These are phyloP conservation scores for Thyatira batis DNA, from an alignment of 2,888 invertebrate genomes.

Conservation along the genomic window DNA sequence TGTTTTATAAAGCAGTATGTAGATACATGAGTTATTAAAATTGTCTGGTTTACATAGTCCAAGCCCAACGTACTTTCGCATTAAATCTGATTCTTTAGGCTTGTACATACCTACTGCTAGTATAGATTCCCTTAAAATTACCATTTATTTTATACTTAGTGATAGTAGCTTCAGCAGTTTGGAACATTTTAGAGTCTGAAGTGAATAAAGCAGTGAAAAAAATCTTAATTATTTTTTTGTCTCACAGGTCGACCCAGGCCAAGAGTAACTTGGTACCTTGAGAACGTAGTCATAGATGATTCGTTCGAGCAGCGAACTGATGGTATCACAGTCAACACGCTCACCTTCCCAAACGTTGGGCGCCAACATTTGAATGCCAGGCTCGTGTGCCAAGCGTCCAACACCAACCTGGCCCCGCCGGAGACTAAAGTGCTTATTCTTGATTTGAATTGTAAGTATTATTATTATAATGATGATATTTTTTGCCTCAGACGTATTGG, in stretches of 20 bases:
- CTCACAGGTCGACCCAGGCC: slow-evolving; percentile 88
- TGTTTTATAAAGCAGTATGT: too few species aligned
- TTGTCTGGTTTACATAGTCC: too few species aligned
- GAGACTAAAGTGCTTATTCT: slow-evolving; percentile 90
- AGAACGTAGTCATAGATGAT: slow-evolving; percentile 92
- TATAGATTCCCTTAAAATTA: too few species aligned
- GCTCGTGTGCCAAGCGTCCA: slow-evolving; percentile 93
- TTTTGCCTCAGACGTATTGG: too few species aligned
- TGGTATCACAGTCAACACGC: slow-evolving; percentile 89
- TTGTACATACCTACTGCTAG: too few species aligned
- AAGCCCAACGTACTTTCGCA: too few species aligned
- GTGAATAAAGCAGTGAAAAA: too few species aligned
- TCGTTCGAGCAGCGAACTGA: slow-evolving; percentile 87
- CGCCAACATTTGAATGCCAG: slow-evolving; percentile 91
- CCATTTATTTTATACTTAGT: too few species aligned
- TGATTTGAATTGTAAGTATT: slow-evolving; percentile 93
- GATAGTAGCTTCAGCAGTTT: too few species aligned
- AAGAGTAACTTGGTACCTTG: slow-evolving; percentile 91
- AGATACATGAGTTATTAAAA: too few species aligned
- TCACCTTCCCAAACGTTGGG: slow-evolving; percentile 90
- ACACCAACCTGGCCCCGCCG: slow-evolving; percentile 91
- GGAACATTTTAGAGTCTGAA: too few species aligned
- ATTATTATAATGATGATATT: neutral
- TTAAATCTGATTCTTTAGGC: too few species aligned
- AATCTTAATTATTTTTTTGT: neutral